Percentiles rank a stretch among this genome's conserved stretches.
These are phyloP conservation scores for Ennomos fuscantarius DNA, from an alignment of 2,888 invertebrate genomes.

Conservation along the genomic window DNA sequence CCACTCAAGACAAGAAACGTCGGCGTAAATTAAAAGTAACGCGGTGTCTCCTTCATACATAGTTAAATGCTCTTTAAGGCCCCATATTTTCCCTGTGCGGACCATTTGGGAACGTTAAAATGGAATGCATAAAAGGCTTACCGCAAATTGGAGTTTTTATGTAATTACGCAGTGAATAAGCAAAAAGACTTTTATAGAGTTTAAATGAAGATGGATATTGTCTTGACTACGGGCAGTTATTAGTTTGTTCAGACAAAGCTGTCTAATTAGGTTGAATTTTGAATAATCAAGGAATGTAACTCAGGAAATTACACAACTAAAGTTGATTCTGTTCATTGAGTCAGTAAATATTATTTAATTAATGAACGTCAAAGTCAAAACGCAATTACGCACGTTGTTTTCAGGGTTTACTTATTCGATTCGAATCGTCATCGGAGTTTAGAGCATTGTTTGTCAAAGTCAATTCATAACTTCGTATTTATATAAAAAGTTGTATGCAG, in stretches of 20 bases:
- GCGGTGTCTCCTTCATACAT: constrained; percentile 80
- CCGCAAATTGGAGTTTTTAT: constrained; percentile 73
- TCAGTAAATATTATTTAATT: neutral
- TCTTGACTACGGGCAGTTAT: constrained; percentile 32
- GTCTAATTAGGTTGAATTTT: constrained; percentile 19
- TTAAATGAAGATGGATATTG: constrained; percentile 48
- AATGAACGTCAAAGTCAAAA: constrained; percentile 2
- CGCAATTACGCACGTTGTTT: constrained; percentile 6
- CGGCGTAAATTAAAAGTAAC: constrained; percentile 80
- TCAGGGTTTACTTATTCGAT: constrained; percentile 27
- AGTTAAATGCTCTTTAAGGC: constrained; percentile 79
- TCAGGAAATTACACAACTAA: neutral
- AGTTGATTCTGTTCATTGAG: neutral
- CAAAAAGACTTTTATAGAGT: constrained; percentile 56
- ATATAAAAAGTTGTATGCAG: constrained; percentile 58
- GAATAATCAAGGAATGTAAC: constrained; percentile 6
- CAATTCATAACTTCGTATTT: constrained; percentile 44
- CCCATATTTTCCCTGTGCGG: constrained; percentile 72
- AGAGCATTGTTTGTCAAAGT: constrained; percentile 30
- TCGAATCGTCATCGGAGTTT: constrained; percentile 32
- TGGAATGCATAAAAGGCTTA: constrained; percentile 74
- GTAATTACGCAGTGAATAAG: constrained; percentile 71
- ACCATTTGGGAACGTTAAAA: constrained; percentile 73
- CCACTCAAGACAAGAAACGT: constrained; percentile 68
- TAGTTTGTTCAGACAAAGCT: constrained; percentile 23